A percentile compares a stretch with the other conserved stretches of the same genome.
These are phyloP conservation scores for Oscheius sp. DNA, from an alignment of 2,888 invertebrate genomes.

Conservation along the genomic window DNA sequence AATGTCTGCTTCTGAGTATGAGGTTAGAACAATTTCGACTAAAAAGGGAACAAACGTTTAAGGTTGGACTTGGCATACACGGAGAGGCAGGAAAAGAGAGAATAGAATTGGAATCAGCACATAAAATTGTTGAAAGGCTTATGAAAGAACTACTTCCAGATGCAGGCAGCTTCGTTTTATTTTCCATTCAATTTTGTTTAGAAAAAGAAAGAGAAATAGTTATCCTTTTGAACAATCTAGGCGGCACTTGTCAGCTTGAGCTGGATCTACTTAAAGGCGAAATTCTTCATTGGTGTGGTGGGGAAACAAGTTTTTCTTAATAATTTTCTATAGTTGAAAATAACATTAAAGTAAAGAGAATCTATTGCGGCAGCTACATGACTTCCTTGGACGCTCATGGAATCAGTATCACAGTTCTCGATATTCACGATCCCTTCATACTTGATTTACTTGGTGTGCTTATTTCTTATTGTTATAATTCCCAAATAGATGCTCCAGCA, in stretches of 20 bases:
- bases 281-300: slow-evolving; percentile 77
- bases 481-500: slow-evolving; percentile 14
- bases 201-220: slow-evolving; percentile 73
- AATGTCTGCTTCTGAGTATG: slow-evolving; percentile 74
- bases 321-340: slow-evolving; percentile 33
- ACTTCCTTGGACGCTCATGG: slow-evolving; percentile 84
- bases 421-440: slow-evolving; percentile 60
- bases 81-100: slow-evolving; percentile 75
- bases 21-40: slow-evolving; percentile 76
- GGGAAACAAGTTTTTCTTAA: slow-evolving; percentile 50
- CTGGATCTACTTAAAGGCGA: slow-evolving; percentile 80
- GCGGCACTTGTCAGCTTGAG: slow-evolving; percentile 81
- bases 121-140: slow-evolving; percentile 71
- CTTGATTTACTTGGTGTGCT: slow-evolving; percentile 46
- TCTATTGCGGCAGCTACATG: slow-evolving; percentile 72
- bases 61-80: slow-evolving; percentile 68
- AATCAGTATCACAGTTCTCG: slow-evolving; percentile 79
- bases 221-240: slow-evolving; percentile 82
- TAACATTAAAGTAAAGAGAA: slow-evolving; percentile 65
- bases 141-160: slow-evolving; percentile 70
- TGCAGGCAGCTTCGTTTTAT: background rate
- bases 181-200: background rate
- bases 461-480: slow-evolving; percentile 3
- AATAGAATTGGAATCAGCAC: slow-evolving; percentile 71
- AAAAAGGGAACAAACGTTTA: slow-evolving; percentile 25